These are phyloP conservation scores for Oreochromis aureus DNA, from an alignment of 2,113 vertebrate genomes.

Conservation along the genomic window DNA sequence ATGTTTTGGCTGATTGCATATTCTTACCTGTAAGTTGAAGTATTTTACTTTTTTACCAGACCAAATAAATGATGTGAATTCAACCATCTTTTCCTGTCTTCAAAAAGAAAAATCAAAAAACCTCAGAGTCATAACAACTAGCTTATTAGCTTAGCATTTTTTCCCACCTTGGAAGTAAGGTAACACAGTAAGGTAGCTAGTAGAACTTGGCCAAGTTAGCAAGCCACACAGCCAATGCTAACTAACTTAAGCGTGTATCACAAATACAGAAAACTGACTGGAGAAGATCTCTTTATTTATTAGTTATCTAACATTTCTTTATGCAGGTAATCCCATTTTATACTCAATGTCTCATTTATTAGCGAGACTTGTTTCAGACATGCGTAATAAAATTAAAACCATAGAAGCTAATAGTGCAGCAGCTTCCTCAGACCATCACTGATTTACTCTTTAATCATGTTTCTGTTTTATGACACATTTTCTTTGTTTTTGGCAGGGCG, in stretches of 20 bases:
- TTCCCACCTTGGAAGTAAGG: background rate
- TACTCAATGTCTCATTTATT: background rate
- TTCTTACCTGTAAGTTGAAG: background rate
- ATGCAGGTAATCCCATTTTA: background rate
- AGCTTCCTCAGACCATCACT: background rate
- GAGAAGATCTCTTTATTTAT: background rate
- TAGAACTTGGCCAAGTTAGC: background rate
- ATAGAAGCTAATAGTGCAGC: background rate
- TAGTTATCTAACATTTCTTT: background rate
- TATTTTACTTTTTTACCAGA: background rate
- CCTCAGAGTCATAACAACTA: background rate
- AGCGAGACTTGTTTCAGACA: background rate
- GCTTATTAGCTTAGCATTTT: background rate
- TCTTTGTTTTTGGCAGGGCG: slow-evolving; percentile 73
- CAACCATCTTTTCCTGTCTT: background rate
- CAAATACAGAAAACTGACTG: background rate
- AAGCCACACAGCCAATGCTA: background rate
- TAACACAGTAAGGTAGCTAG: background rate
- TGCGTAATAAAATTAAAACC: background rate
- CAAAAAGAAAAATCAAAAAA: fast-evolving
- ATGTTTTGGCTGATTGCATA: background rate
- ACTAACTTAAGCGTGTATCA: background rate
- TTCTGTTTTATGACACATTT: background rate
- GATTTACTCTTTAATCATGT: background rate
- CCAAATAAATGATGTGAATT: background rate